These are phyloP conservation scores for Ptychochromis oligacanthus DNA, from an alignment of 2,113 vertebrate species.

Conservation along the genomic window DNA sequence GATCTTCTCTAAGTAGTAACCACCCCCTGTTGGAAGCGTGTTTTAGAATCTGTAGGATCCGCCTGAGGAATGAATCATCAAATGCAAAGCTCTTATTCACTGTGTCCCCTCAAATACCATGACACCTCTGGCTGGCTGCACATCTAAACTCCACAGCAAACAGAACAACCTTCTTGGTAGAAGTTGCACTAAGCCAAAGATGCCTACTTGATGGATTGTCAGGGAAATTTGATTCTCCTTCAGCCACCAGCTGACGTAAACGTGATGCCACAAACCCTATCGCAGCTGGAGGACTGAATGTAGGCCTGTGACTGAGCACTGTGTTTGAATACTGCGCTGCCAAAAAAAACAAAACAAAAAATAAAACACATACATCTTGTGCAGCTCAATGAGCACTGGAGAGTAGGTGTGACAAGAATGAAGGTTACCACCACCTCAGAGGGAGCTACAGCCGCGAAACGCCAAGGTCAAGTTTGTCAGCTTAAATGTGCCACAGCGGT, in stretches of 20 bases:
- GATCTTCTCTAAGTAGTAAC: slow-evolving; percentile 24
- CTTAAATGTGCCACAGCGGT: slow-evolving; percentile 44
- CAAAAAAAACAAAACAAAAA: slow-evolving; percentile 24
- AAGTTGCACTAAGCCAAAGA: slow-evolving; percentile 29
- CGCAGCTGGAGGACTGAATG: slow-evolving; percentile 12
- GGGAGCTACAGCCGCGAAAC: slow-evolving; percentile 34
- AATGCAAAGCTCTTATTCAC: slow-evolving; percentile 47
- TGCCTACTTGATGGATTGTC: slow-evolving; percentile 48
- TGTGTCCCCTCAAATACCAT: not conserved
- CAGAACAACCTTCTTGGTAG: slow-evolving; percentile 49
- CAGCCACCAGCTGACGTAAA: slow-evolving; percentile 40
- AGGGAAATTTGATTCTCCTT: slow-evolving; percentile 43
- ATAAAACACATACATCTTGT: slow-evolving; percentile 36
- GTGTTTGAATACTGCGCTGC: not conserved
- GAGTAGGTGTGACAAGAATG: slow-evolving; percentile 52
- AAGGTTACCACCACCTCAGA: slow-evolving; percentile 52
- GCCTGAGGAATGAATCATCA: slow-evolving; percentile 52
- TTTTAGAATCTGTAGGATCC: slow-evolving; percentile 20
- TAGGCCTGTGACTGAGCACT: not conserved
- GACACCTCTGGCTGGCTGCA: slow-evolving; percentile 18
- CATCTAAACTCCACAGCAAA: slow-evolving; percentile 43
- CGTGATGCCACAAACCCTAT: slow-evolving; percentile 31
- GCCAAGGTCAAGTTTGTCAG: slow-evolving; percentile 72
- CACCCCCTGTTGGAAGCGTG: slow-evolving; percentile 16
- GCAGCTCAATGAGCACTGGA: slow-evolving; percentile 27